These are phyloP conservation scores for Drosophila planitibia DNA, from an alignment of 2,888 invertebrate species.

Conservation along the genomic window DNA sequence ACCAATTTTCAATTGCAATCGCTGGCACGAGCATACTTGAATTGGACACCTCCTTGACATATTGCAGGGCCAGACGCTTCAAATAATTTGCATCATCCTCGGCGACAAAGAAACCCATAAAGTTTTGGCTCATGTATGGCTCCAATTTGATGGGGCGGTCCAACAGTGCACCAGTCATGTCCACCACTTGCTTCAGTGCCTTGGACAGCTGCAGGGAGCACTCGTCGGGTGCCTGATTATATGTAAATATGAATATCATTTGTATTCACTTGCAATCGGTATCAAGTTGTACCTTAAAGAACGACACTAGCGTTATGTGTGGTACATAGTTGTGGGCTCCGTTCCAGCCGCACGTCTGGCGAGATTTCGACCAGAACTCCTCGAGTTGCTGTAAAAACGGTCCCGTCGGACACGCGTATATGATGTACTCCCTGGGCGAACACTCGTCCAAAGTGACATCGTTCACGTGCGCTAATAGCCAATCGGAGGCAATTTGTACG, in stretches of 20 bases:
- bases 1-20: conserved; percentile 39
- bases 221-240: conserved; percentile 90
- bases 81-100: conserved; percentile 93
- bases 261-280: not conserved
- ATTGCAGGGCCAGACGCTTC: conserved; percentile 91
- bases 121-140: conserved; percentile 94
- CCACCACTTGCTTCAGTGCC: conserved; percentile 91
- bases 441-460: conserved; percentile 92
- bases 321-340: conserved; percentile 96
- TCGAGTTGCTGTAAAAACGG: conserved; percentile 89
- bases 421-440: conserved; percentile 92
- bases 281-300: conserved; percentile 90
- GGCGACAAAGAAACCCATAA: conserved; percentile 95
- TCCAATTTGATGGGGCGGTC: conserved; percentile 90
- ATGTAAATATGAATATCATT: not conserved
- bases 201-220: conserved; percentile 89
- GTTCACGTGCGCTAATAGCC: conserved; percentile 95
- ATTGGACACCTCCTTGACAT: conserved; percentile 92
- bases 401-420: conserved; percentile 93
- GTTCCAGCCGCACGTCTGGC: conserved; percentile 92
- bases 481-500: conserved; percentile 95
- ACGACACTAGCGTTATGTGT: conserved; percentile 95
- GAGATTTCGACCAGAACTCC: conserved; percentile 92
- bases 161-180: conserved; percentile 89
- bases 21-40: conserved; percentile 87